Base-by-base conservation (phyloP, 1,140 invertebrate species). In the Mesaphorura yosii region DNA sequence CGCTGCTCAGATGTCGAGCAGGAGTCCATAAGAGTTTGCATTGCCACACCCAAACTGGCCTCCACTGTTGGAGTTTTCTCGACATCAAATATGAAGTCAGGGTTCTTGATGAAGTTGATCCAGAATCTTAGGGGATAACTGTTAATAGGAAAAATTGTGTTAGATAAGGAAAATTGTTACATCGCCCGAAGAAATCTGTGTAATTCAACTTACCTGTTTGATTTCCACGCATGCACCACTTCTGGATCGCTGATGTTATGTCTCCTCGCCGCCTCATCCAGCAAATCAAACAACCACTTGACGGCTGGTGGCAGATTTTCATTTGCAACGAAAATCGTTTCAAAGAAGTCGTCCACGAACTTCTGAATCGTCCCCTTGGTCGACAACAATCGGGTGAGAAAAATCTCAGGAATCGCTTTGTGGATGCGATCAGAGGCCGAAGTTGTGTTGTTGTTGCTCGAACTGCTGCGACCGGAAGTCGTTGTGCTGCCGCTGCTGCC, bases 21-120 rank as follows among this genome's bases (percentile, higher is more conserved):
- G 0, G 88, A 81, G 69, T 95, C 91, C 86, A 95, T 94, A 68
- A 96, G 87, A 2, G 90, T 93, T 73, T 96, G 92, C 23, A 91
- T 90, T 61, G 96, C 88, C 27, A 94, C 90, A 58, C 87, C 90
- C 27, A 96, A 71, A 66, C 88, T 92, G 14, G 88, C 87, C 70
- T 94, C 90, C 15, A 94, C 82, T 6, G 86, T 89, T 14, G 81
- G 77, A 2, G 88, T 90, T 73, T 94, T 93, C 64, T 92, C 86
- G 42, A 95, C 86, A 72, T 95, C 91, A 69, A 96, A 93, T 68
- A 95, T 88, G 68, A 92, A 93, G 71, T 95, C 88, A 6, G 92
- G 90, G 77, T 94, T 94, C 70, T 94, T 95, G 50, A 95, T 91
- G 61, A 95, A 87, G 72, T 94, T 94, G 15, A 94, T 87, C 92